A percentile compares a stretch with the other conserved stretches of the same genome.
Evolutionary conservation across 2,113 vertebrate species (phyloP).

Genomic region (Tapirus terrestris): DNA sequence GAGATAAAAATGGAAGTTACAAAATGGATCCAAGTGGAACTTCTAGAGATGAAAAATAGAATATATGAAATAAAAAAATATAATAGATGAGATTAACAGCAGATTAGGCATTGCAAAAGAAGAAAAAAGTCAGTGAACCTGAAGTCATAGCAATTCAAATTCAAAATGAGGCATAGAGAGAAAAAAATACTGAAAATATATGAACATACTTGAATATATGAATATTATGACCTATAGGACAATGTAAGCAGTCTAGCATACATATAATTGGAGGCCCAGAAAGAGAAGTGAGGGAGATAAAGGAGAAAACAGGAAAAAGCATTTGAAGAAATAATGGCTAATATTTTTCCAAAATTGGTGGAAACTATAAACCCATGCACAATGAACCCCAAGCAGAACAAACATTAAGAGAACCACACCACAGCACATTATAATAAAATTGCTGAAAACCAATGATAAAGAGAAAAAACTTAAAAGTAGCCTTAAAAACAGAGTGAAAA

Average conservation of each 20-base stretch:
- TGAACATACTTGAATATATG: not conserved
- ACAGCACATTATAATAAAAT: not conserved
- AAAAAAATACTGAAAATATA: constrained; percentile 29
- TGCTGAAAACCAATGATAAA: not conserved
- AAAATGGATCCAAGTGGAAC: not conserved
- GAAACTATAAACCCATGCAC: not conserved
- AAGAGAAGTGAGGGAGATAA: not conserved
- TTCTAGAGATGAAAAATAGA: not conserved
- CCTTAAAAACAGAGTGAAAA: not conserved
- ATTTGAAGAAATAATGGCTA: not conserved
- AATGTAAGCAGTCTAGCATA: not conserved
- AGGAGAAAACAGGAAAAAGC: not conserved
- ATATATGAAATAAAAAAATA: not conserved
- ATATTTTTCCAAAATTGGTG: not conserved
- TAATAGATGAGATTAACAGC: not conserved
- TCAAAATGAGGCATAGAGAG: not conserved
- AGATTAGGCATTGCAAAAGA: not conserved
- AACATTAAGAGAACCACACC: not conserved
- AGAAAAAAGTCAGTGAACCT: not conserved
- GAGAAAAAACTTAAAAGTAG: not conserved
- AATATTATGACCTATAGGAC: not conserved
- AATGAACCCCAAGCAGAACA: not conserved
- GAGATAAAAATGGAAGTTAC: not conserved
- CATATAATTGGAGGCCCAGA: not conserved
- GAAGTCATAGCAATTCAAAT: not conserved